Conservation (phyloP, 2,888 invertebrate genomes). For the Hedychridium roseum region DNA sequence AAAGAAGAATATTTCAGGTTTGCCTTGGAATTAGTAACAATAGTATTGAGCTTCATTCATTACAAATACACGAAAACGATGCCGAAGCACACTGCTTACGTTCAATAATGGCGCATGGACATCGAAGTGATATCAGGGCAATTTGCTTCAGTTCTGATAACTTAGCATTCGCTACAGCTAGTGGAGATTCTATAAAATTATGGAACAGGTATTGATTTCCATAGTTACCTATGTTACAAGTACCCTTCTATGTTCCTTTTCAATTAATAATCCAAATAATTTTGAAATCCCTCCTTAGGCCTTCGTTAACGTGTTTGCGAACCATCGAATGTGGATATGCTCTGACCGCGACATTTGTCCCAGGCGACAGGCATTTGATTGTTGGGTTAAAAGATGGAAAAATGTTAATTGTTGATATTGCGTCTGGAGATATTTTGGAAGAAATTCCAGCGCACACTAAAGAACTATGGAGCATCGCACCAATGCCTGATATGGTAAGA, state of each 20-base stretch:
- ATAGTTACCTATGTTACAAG: neutral
- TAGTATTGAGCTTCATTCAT: slow-evolving; percentile 75
- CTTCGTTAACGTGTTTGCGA: slow-evolving; percentile 69
- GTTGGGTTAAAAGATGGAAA: slow-evolving; percentile 87
- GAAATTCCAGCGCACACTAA: slow-evolving; percentile 82
- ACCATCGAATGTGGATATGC: slow-evolving; percentile 75
- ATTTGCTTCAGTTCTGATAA: slow-evolving; percentile 92
- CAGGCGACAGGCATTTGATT: slow-evolving; percentile 89
- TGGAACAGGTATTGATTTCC: slow-evolving; percentile 80
- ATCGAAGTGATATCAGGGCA: slow-evolving; percentile 87
- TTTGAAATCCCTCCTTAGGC: too few species aligned
- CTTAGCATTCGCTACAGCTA: slow-evolving; percentile 84
- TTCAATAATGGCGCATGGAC: slow-evolving; percentile 79
- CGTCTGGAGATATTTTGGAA: slow-evolving; percentile 82
- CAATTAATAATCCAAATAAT: too few species aligned
- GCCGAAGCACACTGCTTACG: slow-evolving; percentile 70
- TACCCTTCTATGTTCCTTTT: neutral
- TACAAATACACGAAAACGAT: slow-evolving; percentile 66
- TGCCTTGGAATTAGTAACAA: slow-evolving; percentile 77
- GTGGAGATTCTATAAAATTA: slow-evolving; percentile 87
- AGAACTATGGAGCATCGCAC: slow-evolving; percentile 81
- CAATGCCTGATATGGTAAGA: slow-evolving; percentile 82
- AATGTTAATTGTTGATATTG: slow-evolving; percentile 84
- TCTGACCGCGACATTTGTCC: slow-evolving; percentile 80
- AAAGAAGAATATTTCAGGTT: slow-evolving; percentile 57